A percentile compares a stretch with the other conserved stretches of the same genome.
These are phyloP conservation scores for Trogon melanurus DNA, from an alignment of 2,113 vertebrate genomes.

Conservation along the genomic window DNA sequence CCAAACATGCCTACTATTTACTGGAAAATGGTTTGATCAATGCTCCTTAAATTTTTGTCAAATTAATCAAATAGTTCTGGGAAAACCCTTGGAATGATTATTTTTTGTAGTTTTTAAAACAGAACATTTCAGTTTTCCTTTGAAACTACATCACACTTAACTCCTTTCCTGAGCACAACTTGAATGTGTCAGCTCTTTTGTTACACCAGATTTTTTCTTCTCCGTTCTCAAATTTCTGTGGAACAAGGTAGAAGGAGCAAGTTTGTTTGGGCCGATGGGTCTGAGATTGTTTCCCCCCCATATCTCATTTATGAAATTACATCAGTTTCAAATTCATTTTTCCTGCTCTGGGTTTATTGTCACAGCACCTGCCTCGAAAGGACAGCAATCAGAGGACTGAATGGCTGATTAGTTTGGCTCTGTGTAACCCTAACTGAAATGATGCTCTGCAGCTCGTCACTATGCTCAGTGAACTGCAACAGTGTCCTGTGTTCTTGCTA, in stretches of 20 bases:
- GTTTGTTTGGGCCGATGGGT: background rate
- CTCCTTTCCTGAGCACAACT: background rate
- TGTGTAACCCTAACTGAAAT: background rate
- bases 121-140: background rate
- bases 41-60: background rate
- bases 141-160: background rate
- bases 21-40: background rate
- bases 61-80: background rate
- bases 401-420: slow-evolving; percentile 8
- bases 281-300: background rate
- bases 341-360: background rate
- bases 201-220: background rate
- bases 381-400: background rate
- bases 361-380: background rate
- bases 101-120: background rate
- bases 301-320: background rate
- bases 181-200: background rate
- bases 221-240: background rate
- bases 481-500: background rate
- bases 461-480: background rate
- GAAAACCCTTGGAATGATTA: background rate
- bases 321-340: background rate
- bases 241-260: background rate
- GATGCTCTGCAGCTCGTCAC: background rate
- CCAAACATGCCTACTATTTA: background rate